phyloP scores from a whole-genome alignment of 2,113 vertebrate genomes.

The Cyanoramphus novaezelandiae region DNA sequence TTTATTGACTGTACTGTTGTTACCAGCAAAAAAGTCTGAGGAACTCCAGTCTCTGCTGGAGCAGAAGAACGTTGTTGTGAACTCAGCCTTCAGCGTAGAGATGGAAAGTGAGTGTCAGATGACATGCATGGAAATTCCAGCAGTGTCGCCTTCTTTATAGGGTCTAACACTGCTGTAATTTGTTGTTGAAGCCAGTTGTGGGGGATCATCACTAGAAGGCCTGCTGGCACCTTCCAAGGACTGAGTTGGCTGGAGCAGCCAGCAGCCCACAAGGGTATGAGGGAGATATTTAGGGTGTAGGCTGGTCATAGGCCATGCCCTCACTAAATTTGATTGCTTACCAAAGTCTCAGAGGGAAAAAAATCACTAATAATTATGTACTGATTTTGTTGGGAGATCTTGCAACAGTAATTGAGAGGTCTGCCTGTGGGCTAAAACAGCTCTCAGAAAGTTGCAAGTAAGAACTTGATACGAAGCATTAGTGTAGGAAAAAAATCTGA shows the following conservation, averaged over 20 bases:
- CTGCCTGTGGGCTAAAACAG: conserved; percentile 7
- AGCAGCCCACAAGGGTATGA: not conserved
- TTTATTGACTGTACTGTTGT: not conserved
- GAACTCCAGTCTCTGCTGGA: not conserved
- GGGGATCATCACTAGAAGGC: not conserved
- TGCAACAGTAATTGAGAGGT: not conserved
- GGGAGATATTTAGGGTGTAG: not conserved
- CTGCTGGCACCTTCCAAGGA: not conserved
- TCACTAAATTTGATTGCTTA: not conserved
- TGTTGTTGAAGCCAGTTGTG: not conserved
- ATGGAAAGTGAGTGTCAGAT: not conserved
- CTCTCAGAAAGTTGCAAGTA: not conserved
- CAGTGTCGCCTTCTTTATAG: not conserved
- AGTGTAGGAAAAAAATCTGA: not conserved
- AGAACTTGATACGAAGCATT: not conserved
- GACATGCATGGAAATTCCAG: not conserved
- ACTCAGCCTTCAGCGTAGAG: not conserved
- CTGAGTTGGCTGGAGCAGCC: not conserved
- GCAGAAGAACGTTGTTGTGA: not conserved
- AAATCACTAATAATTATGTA: not conserved
- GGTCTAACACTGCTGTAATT: not conserved
- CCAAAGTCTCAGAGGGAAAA: not conserved
- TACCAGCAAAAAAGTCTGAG: not conserved
- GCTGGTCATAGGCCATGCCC: not conserved
- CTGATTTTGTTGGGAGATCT: not conserved